phyloP scores from a whole-genome alignment of 2,888 invertebrate species.

The Dryadula phaetusa region DNA sequence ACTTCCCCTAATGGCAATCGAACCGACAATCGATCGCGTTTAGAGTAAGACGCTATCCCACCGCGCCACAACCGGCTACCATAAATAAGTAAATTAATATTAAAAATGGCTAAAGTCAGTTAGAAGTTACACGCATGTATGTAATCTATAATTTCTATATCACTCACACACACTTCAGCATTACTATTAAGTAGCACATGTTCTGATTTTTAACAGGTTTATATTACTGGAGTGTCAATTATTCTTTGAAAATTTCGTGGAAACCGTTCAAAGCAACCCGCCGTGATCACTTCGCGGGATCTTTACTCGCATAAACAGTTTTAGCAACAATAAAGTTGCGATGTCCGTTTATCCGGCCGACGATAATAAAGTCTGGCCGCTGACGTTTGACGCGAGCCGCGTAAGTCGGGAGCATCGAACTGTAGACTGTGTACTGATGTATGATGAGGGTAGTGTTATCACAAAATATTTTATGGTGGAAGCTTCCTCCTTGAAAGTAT shows the following conservation, averaged over 20 bases:
- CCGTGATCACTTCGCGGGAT: slow-evolving; percentile 37
- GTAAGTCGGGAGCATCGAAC: slow-evolving; percentile 41
- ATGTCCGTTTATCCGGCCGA: slow-evolving; percentile 40
- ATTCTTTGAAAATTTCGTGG: slow-evolving; percentile 29
- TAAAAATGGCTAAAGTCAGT: too few relatives aligned
- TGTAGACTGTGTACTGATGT: slow-evolving; percentile 10
- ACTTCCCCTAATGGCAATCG: too few relatives aligned
- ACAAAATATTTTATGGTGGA: slow-evolving; percentile 19
- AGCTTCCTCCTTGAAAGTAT: slow-evolving; percentile 5
- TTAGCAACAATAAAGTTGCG: slow-evolving; percentile 41
- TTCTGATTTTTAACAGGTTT: slow-evolving; percentile 19
- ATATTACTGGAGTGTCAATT: slow-evolving; percentile 18
- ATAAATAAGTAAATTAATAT: too few relatives aligned
- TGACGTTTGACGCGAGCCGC: slow-evolving; percentile 37
- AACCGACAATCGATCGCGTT: too few relatives aligned
- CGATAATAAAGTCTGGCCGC: slow-evolving; percentile 42
- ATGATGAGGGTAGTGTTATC: slow-evolving; percentile 1
- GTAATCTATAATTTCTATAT: too few relatives aligned
- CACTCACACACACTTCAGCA: background rate
- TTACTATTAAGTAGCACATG: background rate
- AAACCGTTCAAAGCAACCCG: slow-evolving; percentile 39
- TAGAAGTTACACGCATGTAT: too few relatives aligned
- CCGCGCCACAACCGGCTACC: too few relatives aligned
- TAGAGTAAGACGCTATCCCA: too few relatives aligned
- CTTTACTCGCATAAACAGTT: slow-evolving; percentile 42